Evolutionary conservation across 2,113 vertebrate species (phyloP).

Genomic region (Solea solea): DNA sequence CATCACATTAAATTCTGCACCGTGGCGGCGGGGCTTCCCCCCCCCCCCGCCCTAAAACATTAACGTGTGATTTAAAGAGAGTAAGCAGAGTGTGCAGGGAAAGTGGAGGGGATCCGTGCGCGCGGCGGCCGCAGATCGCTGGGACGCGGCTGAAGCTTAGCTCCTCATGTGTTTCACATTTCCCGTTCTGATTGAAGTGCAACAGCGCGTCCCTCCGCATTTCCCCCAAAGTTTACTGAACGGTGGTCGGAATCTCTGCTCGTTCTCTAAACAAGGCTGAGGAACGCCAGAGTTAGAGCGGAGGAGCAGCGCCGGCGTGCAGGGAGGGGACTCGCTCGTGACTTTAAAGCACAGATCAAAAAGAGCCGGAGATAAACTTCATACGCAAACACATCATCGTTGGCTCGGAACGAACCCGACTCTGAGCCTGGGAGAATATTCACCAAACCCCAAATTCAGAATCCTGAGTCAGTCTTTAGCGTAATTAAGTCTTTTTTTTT

Average conservation of each 20-base stretch:
- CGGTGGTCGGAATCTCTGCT: constrained; percentile 63
- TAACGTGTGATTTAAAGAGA: constrained; percentile 22
- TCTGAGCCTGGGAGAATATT: too few relatives aligned
- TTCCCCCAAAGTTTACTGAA: constrained; percentile 71
- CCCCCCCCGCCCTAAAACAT: constrained; percentile 29
- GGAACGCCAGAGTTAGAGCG: constrained; percentile 1
- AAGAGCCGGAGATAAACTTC: background rate
- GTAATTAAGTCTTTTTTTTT: too few relatives aligned
- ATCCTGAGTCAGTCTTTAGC: too few relatives aligned
- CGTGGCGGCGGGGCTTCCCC: constrained; percentile 34
- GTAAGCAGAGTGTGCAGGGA: background rate
- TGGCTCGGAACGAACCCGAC: too few relatives aligned
- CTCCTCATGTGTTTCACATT: constrained; percentile 74
- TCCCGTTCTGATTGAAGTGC: constrained; percentile 72
- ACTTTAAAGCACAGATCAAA: background rate
- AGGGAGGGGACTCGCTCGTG: background rate
- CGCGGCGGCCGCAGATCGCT: constrained; percentile 40
- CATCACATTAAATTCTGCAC: constrained; percentile 41
- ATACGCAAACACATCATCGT: too few relatives aligned
- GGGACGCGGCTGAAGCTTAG: constrained; percentile 59
- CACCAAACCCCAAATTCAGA: too few relatives aligned
- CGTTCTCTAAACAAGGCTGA: constrained; percentile 64
- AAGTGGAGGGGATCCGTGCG: background rate
- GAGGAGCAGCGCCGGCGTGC: background rate
- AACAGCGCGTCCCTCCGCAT: constrained; percentile 60